Base-by-base conservation (phyloP, 2,797 vertebrate species). In the Babyrousa celebensis region DNA sequence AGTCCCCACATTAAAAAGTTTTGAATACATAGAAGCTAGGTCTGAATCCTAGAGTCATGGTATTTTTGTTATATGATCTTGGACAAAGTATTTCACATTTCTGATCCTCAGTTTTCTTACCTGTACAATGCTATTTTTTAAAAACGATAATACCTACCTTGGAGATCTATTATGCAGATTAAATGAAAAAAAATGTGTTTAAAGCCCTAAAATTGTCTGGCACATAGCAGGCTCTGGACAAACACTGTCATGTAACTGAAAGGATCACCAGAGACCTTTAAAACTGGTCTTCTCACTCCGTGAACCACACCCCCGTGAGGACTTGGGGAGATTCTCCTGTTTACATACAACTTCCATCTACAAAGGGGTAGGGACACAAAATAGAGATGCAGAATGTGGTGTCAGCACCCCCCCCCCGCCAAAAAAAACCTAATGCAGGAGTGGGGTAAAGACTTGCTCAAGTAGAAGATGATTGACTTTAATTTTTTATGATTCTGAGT, bases 81-180 rank as follows among this genome's bases (percentile, higher is more conserved):
- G n/a, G 5, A 32, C n/a, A 87, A 85, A 5, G 0, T 74, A 43
- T 1, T 94, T 88, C 56, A 88, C 4, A 52, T 94, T 75, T 80
- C 52, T 67, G 18, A 85, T 52, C 11, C 27, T 82, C 23, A 79
- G 16, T 85, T 91, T 96, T 85, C 56, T 72, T 12, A 95, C 20
- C 27, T 58, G 40, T 43, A 80, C 80, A 58, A n/a, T 25, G 12
- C 32, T 36, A 36, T 23, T 14, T n/a, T 2, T 1, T 4, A 63
- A 25, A 89, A 29, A 43, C 18, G 25, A 18, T 54, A 75, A 85
- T 54, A 67, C 20, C 11, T 90, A 52, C 62, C 27, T 78, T 48
- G 12, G 15, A 54, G 21, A 2, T 85, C 18, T 62, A 0, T 89
- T 78, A 32, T 58, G 5, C 4, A 77, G 25, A 93, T 27, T 75